These are phyloP conservation scores for Eumeta japonica DNA, from an alignment of 1,140 invertebrate genomes.

Conservation along the genomic window DNA sequence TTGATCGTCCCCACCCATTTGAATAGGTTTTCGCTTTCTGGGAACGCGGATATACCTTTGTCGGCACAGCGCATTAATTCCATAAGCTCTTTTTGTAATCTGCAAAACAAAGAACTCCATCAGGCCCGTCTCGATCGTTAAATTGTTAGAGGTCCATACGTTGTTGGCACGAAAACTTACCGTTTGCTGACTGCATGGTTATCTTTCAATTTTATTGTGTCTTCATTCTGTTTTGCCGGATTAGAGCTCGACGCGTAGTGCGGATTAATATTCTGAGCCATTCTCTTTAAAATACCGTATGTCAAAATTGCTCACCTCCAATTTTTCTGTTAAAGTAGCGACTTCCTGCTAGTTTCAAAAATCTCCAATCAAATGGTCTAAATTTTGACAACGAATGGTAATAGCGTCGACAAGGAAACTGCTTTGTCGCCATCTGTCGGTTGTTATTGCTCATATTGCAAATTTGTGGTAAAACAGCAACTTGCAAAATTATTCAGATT, in stretches of 20 bases:
- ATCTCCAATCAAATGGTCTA: conserved; percentile 51
- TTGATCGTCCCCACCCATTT: conserved; percentile 94
- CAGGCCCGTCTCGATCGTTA: background rate
- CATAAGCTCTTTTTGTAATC: conserved; percentile 82
- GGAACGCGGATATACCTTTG: conserved; percentile 93
- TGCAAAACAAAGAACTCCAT: conserved; percentile 44
- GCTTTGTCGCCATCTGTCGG: conserved; percentile 6
- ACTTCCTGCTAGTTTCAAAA: conserved; percentile 55
- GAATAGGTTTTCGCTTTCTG: conserved; percentile 94
- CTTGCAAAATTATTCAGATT: too few relatives aligned
- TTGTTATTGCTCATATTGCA: background rate
- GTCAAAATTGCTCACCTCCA: conserved; percentile 30
- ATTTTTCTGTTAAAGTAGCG: conserved; percentile 39
- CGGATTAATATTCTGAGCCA: conserved; percentile 84
- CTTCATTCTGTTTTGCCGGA: conserved; percentile 71
- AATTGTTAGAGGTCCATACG: background rate
- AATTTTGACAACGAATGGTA: conserved; percentile 44
- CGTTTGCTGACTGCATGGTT: conserved; percentile 85
- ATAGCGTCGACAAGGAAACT: conserved; percentile 36
- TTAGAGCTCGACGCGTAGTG: conserved; percentile 67
- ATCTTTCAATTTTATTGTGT: conserved; percentile 71
- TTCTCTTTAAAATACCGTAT: conserved; percentile 40
- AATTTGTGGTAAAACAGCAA: background rate
- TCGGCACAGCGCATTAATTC: conserved; percentile 83
- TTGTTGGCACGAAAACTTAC: conserved; percentile 53